Conservation (phyloP, 2,113 vertebrate species). For the Pseudopipra pipra region DNA sequence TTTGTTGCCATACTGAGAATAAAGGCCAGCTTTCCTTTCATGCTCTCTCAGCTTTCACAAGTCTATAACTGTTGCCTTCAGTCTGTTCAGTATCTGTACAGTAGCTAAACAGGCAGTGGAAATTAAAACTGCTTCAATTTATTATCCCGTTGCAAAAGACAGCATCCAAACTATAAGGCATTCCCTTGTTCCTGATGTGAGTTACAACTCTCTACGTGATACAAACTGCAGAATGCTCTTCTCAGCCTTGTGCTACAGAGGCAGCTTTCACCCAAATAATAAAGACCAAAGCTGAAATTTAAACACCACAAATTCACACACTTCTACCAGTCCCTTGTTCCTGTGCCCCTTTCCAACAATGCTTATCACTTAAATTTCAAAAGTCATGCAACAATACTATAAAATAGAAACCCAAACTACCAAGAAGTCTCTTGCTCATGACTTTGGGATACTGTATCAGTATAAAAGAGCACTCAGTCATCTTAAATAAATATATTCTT, state of each 20-base stretch:
- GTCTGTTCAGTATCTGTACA: constrained; percentile 15
- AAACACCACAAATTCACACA: constrained; percentile 5
- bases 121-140: constrained; percentile 53
- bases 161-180: constrained; percentile 4
- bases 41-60: neutral
- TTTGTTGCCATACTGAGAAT: neutral
- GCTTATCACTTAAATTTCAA: constrained; percentile 12
- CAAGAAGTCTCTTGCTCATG: constrained; percentile 51
- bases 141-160: constrained; percentile 41
- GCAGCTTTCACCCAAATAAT: constrained; percentile 32
- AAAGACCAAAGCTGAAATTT: neutral
- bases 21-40: constrained; percentile 7
- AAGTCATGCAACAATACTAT: constrained; percentile 34
- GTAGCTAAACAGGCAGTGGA: constrained; percentile 65
- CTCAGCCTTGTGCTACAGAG: constrained; percentile 21
- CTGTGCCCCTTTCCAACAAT: neutral
- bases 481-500: constrained; percentile 71
- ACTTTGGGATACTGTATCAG: constrained; percentile 57
- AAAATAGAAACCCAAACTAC: constrained; percentile 44
- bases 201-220: constrained; percentile 9
- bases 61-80: constrained; percentile 21
- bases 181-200: constrained; percentile 4
- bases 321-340: constrained; percentile 23
- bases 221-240: constrained; percentile 49
- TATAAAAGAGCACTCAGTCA: constrained; percentile 70